phyloP scores from a whole-genome alignment of 30 jellyfish, hydroid and myxozoan genomes.

The Rhopilema esculentum region DNA sequence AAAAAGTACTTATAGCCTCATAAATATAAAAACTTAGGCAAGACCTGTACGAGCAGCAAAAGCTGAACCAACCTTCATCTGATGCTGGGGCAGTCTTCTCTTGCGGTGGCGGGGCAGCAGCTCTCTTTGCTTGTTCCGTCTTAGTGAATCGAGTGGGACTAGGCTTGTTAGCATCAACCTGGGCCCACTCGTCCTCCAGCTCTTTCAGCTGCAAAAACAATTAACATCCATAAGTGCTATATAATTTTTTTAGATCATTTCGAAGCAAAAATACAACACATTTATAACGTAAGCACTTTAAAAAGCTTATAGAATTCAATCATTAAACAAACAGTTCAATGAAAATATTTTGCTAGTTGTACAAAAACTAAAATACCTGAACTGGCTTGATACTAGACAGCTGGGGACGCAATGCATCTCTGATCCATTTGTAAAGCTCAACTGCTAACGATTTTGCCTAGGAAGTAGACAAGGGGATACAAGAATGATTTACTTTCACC shows the following conservation, averaged over 20 bases:
- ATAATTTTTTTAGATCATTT: too few relatives aligned
- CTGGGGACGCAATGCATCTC: conserved; percentile 94
- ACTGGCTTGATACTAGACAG: conserved; percentile 91
- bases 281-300: too few relatives aligned
- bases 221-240: neutral
- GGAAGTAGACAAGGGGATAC: neutral
- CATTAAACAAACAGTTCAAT: too few relatives aligned
- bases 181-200: conserved; percentile 93
- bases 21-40: too few relatives aligned
- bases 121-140: conserved; percentile 94
- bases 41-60: neutral
- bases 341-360: too few relatives aligned
- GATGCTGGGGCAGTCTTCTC: conserved; percentile 42
- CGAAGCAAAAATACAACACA: too few relatives aligned
- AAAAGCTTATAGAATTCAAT: too few relatives aligned
- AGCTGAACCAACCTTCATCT: conserved; percentile 36
- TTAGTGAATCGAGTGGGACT: conserved; percentile 88
- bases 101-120: conserved; percentile 92
- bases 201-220: conserved; percentile 78
- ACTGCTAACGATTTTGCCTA: conserved; percentile 90
- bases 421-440: conserved; percentile 91
- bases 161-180: conserved; percentile 86
- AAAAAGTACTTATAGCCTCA: too few relatives aligned
- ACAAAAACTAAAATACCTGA: conserved; percentile 64
- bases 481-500: too few relatives aligned